A percentile compares a stretch with the other conserved stretches of the same genome.
These are phyloP conservation scores for Pseudolycoriella hygida DNA, from an alignment of 2,888 invertebrate species.

Conservation along the genomic window DNA sequence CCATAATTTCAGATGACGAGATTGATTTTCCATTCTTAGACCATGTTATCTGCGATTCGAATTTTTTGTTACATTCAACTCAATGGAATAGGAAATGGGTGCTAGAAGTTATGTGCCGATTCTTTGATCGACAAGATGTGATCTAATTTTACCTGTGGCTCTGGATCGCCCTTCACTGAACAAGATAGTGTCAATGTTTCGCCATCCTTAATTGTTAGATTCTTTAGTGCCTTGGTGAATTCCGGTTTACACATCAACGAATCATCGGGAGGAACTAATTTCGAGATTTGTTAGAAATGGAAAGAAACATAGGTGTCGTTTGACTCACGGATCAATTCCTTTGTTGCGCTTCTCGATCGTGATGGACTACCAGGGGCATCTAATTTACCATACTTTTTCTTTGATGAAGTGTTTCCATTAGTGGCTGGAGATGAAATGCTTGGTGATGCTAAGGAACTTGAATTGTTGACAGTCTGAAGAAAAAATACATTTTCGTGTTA, in stretches of 20 bases:
- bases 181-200: conserved; percentile 66
- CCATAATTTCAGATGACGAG: conserved; percentile 66
- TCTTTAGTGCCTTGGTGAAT: conserved; percentile 59
- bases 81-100: too few species aligned
- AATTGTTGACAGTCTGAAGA: conserved; percentile 14
- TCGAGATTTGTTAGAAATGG: conserved; percentile 14
- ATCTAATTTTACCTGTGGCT: conserved; percentile 53
- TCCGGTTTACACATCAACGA: conserved; percentile 73
- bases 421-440: conserved; percentile 13
- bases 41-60: conserved; percentile 76
- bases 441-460: conserved; percentile 19
- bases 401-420: conserved; percentile 17
- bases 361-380: conserved; percentile 69
- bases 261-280: conserved; percentile 66
- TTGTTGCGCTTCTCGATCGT: conserved; percentile 74
- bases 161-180: conserved; percentile 80
- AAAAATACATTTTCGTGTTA: not conserved
- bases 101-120: too few species aligned
- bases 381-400: conserved; percentile 48
- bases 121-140: too few species aligned
- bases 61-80: too few species aligned
- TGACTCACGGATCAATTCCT: conserved; percentile 71
- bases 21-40: conserved; percentile 62
- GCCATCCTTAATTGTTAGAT: conserved; percentile 71
- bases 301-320: too few species aligned